Percentiles rank a stretch among this genome's conserved stretches.
These are phyloP conservation scores for Orthonevra nobilis DNA, from an alignment of 2,888 invertebrate species.

Conservation along the genomic window DNA sequence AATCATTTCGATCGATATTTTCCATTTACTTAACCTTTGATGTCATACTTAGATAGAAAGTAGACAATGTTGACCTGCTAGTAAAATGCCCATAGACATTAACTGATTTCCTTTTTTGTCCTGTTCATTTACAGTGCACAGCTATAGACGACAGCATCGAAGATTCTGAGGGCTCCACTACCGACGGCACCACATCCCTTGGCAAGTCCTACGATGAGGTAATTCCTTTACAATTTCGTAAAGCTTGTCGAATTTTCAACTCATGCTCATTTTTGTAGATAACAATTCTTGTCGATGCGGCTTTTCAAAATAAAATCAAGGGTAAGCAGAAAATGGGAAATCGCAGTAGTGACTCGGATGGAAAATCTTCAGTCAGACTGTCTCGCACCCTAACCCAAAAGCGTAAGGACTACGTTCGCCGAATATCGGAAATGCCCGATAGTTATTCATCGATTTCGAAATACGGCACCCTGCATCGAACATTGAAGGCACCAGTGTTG, in stretches of 20 bases:
- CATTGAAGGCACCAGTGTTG: slow-evolving; percentile 71
- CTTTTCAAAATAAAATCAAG: slow-evolving; percentile 72
- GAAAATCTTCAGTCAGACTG: slow-evolving; percentile 73
- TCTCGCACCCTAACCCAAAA: slow-evolving; percentile 83
- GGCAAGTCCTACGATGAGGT: slow-evolving; percentile 74
- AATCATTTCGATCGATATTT: slow-evolving; percentile 49
- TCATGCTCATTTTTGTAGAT: too few relatives aligned
- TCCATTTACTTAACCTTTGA: slow-evolving; percentile 34
- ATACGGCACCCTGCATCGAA: slow-evolving; percentile 72
- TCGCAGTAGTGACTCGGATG: slow-evolving; percentile 63
- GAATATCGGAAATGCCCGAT: slow-evolving; percentile 83
- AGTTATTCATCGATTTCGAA: slow-evolving; percentile 72
- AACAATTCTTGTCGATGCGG: slow-evolving; percentile 73
- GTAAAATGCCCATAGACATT: slow-evolving; percentile 18
- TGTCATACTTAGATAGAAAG: slow-evolving; percentile 30
- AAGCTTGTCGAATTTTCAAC: too few relatives aligned
- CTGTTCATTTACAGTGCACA: slow-evolving; percentile 72
- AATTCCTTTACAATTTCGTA: slow-evolving; percentile 26
- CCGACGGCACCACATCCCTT: slow-evolving; percentile 70
- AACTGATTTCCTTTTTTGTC: slow-evolving; percentile 34
- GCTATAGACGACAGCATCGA: slow-evolving; percentile 71
- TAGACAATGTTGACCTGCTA: slow-evolving; percentile 30
- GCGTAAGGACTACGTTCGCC: slow-evolving; percentile 84
- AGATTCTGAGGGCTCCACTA: slow-evolving; percentile 69
- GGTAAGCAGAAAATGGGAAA: slow-evolving; percentile 68